Base-by-base conservation (phyloP, 1,140 invertebrate genomes). In the Pseudachorutes palmiensis region DNA sequence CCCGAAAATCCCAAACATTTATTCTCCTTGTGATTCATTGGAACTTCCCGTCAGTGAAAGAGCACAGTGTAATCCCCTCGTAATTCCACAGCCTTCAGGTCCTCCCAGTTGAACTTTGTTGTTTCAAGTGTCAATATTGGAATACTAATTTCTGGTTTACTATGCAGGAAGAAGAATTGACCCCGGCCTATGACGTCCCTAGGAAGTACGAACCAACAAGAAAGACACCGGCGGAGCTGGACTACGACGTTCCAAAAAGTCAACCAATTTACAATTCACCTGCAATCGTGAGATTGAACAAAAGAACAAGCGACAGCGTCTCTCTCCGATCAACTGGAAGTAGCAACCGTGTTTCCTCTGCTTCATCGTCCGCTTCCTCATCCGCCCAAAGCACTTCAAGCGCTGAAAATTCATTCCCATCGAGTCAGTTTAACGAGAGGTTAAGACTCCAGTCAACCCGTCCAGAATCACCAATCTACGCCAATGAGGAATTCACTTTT, bases 161-260 rank as follows among this genome's bases (percentile, higher is more conserved):
- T 19, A 41, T 31, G 24, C 26, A 66, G 29, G n/a, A 60, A 24
- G 29, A 65, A 29, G 30, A 16, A 28, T 28, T 31, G 26, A 64
- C 9, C 19, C 22, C 41, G 2, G 12, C 2, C 16, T 30, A 19
- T 14, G 30, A 1, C 51, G 29, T 14, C 19, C 64, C 33, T 5
- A 41, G 19, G 36, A 41, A 19, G 5, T 41, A 41, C 19, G 36
- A 41, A 41, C 36, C 5, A 41, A 5, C 36, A 12, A 12, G 32
- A 62, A 41, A 12, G 1, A 16, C 41, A 55, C 14, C 49, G 30
- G 28, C 32, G 24, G 48, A 60, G 0, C 57, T 70, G 51, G 69
- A 68, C 0, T 71, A 71, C 49, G 70, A 71, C 62, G 60, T 68
- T n/a, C 70, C 70, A 2, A 31, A 48, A 19, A 22, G 55, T 14